Base-by-base conservation (phyloP, 1,140 invertebrate genomes). In the Contarinia nasturtii region DNA sequence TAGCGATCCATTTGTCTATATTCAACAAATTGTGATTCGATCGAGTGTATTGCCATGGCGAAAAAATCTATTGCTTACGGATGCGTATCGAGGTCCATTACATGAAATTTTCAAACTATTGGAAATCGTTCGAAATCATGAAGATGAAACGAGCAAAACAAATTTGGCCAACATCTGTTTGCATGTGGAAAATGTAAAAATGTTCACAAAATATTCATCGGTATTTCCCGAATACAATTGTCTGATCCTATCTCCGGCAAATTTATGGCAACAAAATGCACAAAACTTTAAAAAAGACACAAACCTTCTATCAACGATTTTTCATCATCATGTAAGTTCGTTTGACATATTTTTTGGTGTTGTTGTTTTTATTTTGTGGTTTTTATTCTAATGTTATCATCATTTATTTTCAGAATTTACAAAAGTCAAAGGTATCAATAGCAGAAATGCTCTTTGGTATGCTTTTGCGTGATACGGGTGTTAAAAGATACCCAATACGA, bases 371-470 rank as follows among this genome's bases (percentile, higher is more conserved):
- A n/a, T n/a, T n/a, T n/a, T n/a, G n/a, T 15, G 7, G 8, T 41
- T 41, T 11, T n/a, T n/a, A n/a, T n/a, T 15, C 7, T 11, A 12
- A 41, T 7, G n/a, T n/a, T n/a, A n/a, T n/a, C n/a, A 21, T 44
- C 4, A 19, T 56, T 21, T 51, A 49, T 56, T 64, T 67, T 49
- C 50, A 81, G 78, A 79, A 74, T 66, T 61, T 77, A 42, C 77
- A 80, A 60, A 81, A 80, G 65, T 77, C 82, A 38, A 84, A 87
- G 66, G 78, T 79, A 19, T 87, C 82, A 45, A 67, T 84, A n/a
- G 75, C 84, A 18, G 91, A 95, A 67, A 79, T 97, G 65, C 66
- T 92, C 4, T 92, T 95, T 68, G 92, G 91, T 14, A 77, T 96
- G 69, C 83, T 80, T 45, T 74, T 93, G 55, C 78, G 82, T 56